Evolutionary conservation across 2,888 invertebrate species (phyloP).

Genomic region (Orthosia gothica): DNA sequence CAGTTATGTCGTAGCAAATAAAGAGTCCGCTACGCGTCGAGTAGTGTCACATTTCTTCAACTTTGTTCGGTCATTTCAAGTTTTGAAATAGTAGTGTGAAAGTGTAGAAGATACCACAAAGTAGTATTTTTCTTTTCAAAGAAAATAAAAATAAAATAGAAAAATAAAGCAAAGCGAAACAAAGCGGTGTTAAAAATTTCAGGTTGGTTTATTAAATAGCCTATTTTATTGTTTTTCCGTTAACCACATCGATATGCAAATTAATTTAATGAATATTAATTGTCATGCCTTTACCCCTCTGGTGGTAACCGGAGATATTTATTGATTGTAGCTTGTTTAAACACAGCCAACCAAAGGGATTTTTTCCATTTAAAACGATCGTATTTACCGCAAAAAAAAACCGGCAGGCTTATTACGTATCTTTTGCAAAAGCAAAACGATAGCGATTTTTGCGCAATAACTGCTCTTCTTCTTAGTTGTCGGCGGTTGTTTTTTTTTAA

Average conservation of each 20-base stretch:
- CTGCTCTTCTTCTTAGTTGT: no score
- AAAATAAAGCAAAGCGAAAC: no score
- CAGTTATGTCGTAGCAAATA: constrained; percentile 29
- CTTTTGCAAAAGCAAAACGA: no score
- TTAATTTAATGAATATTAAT: constrained; percentile 56
- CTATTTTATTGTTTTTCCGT: constrained; percentile 33
- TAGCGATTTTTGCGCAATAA: no score
- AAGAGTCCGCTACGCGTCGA: constrained; percentile 7
- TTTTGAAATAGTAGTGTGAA: constrained; percentile 16
- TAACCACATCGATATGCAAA: constrained; percentile 45
- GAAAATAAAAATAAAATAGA: neutral
- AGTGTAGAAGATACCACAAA: neutral
- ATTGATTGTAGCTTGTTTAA: constrained; percentile 30
- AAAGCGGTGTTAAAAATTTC: neutral
- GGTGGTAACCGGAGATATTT: constrained; percentile 30
- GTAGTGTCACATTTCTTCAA: constrained; percentile 16
- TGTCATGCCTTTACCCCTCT: constrained; percentile 31
- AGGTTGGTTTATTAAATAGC: neutral
- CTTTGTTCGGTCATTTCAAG: neutral
- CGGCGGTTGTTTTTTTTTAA: no score
- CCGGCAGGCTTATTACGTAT: no score
- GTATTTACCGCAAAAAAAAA: neutral
- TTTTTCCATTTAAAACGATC: neutral
- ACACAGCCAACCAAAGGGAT: neutral
- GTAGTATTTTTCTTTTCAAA: neutral